Conservation (phyloP, 2,113 vertebrate genomes). For the Ibidorhyncha struthersii region DNA sequence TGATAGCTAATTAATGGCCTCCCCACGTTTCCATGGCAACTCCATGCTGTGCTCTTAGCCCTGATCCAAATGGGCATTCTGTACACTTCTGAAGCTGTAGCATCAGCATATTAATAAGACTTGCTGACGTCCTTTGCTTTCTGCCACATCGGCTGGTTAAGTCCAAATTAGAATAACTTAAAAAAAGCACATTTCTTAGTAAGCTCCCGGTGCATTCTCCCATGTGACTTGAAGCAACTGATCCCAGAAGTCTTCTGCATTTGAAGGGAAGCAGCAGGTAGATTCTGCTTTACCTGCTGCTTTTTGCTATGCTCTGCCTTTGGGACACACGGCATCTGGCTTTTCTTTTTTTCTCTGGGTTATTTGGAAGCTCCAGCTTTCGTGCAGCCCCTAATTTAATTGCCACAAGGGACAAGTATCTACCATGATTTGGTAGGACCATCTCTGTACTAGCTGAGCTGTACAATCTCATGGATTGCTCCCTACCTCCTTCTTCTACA, state of each 20-base stretch:
- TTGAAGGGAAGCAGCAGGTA: neutral
- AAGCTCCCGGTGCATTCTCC: neutral
- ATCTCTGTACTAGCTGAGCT: neutral
- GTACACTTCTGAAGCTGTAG: constrained; percentile 46
- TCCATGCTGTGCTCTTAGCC: constrained; percentile 64
- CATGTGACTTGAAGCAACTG: neutral
- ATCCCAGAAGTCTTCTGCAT: neutral
- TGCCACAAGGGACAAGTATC: neutral
- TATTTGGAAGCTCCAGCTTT: neutral
- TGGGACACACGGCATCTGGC: neutral
- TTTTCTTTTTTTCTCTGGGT: neutral
- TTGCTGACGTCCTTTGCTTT: constrained; percentile 52
- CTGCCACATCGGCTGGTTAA: constrained; percentile 45
- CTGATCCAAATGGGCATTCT: constrained; percentile 73
- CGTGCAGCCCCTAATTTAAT: neutral
- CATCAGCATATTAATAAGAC: constrained; percentile 75
- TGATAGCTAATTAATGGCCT: constrained; percentile 75
- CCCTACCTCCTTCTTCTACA: neutral
- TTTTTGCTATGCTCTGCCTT: neutral
- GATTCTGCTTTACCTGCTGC: neutral
- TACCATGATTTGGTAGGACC: neutral
- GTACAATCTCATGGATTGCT: neutral
- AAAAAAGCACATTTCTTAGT: constrained; percentile 31
- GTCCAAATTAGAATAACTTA: constrained; percentile 62
- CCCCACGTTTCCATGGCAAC: constrained; percentile 71